A percentile compares a stretch with the other conserved stretches of the same genome.
Evolutionary conservation across 2,888 invertebrate genomes (phyloP).

Genomic region (Pandemis corylana): DNA sequence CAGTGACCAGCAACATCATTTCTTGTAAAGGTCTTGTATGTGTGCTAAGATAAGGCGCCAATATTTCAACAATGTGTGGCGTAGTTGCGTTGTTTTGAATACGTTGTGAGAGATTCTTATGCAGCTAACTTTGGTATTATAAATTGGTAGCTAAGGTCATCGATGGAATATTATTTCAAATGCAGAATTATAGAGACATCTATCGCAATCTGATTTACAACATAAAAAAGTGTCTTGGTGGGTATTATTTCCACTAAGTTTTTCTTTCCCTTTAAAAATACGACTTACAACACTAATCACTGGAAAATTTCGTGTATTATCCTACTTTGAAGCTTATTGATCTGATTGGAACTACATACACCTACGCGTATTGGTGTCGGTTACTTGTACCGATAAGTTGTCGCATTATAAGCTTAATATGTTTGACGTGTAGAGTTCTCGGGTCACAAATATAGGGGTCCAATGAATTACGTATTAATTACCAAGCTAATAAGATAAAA

Average conservation of each 20-base stretch:
- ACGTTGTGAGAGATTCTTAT: neutral
- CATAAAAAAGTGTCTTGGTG: too few species aligned
- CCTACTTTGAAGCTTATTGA: neutral
- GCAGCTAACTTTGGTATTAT: neutral
- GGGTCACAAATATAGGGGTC: conserved; percentile 15
- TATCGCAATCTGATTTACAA: too few species aligned
- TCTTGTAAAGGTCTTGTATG: conserved; percentile 42
- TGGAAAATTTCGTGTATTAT: too few species aligned
- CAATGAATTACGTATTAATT: conserved; percentile 27
- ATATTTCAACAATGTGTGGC: conserved; percentile 25
- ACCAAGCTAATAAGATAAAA: conserved; percentile 19
- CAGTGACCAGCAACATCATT: conserved; percentile 57
- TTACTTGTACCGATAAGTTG: neutral
- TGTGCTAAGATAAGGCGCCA: conserved; percentile 35
- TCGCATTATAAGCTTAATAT: neutral
- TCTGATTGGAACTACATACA: neutral
- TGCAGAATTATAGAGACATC: too few species aligned
- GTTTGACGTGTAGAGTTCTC: neutral
- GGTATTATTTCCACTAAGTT: too few species aligned
- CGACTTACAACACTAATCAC: too few species aligned
- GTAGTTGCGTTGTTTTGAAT: conserved; percentile 28
- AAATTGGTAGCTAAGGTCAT: neutral
- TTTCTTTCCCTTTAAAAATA: too few species aligned
- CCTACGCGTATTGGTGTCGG: neutral
- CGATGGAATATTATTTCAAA: too few species aligned